Evolutionary conservation across 2,888 invertebrate species (phyloP).

Genomic region (Zygogramma bicolorata): DNA sequence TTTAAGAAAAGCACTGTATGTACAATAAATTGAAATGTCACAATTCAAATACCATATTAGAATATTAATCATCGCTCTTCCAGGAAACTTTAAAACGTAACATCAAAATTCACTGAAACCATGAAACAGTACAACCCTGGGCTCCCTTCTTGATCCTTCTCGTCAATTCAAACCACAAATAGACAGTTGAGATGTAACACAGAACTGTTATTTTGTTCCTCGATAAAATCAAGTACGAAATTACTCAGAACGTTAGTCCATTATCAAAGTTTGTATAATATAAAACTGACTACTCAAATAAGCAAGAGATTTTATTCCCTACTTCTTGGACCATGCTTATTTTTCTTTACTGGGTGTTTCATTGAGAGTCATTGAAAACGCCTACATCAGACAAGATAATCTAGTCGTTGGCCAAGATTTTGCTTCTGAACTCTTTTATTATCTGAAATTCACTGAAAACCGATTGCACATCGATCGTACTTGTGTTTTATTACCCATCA

Average conservation of each 20-base stretch:
- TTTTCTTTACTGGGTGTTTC: constrained; percentile 45
- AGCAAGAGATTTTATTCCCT: constrained; percentile 52
- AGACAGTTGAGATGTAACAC: constrained; percentile 38
- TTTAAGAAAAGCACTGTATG: too few species aligned
- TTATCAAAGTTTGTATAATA: constrained; percentile 59
- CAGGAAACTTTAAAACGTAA: too few species aligned
- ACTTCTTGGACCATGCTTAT: constrained; percentile 47
- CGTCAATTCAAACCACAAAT: constrained; percentile 34
- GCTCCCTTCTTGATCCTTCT: constrained; percentile 2
- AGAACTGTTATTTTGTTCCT: constrained; percentile 58
- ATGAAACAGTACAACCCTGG: neutral
- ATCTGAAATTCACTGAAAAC: constrained; percentile 1
- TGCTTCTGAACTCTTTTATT: constrained; percentile 4
- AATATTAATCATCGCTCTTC: too few species aligned
- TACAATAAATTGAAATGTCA: too few species aligned
- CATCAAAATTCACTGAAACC: neutral
- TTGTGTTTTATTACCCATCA: neutral
- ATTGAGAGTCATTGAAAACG: constrained; percentile 49
- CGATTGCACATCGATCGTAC: neutral
- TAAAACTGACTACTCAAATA: constrained; percentile 53
- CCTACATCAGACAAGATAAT: constrained; percentile 16
- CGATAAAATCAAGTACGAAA: constrained; percentile 63
- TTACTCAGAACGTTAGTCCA: constrained; percentile 60
- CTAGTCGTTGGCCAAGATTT: neutral
- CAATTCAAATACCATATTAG: too few species aligned